These are phyloP conservation scores for Atherix ibis DNA, from an alignment of 2,888 invertebrate species.

Conservation along the genomic window DNA sequence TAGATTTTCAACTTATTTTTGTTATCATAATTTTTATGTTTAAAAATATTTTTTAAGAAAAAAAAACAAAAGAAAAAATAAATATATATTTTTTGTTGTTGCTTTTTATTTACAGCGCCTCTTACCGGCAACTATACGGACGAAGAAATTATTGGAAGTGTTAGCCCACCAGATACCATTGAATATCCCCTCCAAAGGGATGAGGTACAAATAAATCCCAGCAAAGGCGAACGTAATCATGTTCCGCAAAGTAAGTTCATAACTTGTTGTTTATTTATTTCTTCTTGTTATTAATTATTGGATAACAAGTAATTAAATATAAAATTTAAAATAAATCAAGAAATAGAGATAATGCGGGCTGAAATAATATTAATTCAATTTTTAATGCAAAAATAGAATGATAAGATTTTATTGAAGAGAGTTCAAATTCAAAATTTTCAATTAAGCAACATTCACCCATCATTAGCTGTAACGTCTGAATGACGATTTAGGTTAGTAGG, in stretches of 20 bases:
- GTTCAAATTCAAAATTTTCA: too few relatives aligned
- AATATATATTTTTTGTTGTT: too few relatives aligned
- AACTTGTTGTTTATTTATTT: background rate
- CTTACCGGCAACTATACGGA: slow-evolving; percentile 46
- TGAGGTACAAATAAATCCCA: slow-evolving; percentile 45
- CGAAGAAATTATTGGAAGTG: slow-evolving; percentile 34
- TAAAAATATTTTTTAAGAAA: too few relatives aligned
- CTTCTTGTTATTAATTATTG: slow-evolving; percentile 18
- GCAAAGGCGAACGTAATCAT: slow-evolving; percentile 37
- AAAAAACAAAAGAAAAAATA: too few relatives aligned
- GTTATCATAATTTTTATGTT: too few relatives aligned
- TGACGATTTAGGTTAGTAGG: too few relatives aligned
- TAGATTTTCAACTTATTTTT: too few relatives aligned
- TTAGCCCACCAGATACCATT: slow-evolving; percentile 34
- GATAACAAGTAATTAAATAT: slow-evolving; percentile 25
- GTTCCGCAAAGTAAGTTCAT: slow-evolving; percentile 25
- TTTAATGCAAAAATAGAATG: background rate
- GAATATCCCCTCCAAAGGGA: slow-evolving; percentile 53
- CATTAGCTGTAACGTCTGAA: too few relatives aligned
- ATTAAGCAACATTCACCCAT: too few relatives aligned
- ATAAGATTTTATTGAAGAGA: too few relatives aligned
- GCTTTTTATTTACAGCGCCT: slow-evolving; percentile 33
- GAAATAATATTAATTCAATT: background rate
- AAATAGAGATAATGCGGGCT: too few relatives aligned
- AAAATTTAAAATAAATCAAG: too few relatives aligned